Evolutionary conservation across 2,888 invertebrate genomes (phyloP).

Genomic region (Diplazon laetatorius): DNA sequence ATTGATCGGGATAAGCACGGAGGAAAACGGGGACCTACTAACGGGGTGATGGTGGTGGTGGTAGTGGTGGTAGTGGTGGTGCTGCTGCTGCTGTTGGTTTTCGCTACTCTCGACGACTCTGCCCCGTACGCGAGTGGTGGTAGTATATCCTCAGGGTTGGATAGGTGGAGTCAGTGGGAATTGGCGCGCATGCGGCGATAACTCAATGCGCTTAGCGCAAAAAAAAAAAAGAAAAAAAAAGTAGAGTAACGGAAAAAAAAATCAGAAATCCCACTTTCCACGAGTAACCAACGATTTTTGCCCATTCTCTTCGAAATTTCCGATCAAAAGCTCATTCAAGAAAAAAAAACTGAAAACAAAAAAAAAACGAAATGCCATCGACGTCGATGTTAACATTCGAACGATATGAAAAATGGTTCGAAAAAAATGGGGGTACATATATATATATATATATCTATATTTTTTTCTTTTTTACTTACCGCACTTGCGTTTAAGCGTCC

Average conservation of each 20-base stretch:
- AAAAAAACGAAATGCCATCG: too few relatives aligned
- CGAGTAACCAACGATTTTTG: conserved; percentile 8
- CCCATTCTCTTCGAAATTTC: neutral
- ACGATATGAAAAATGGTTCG: too few relatives aligned
- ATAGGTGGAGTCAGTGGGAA: conserved; percentile 59
- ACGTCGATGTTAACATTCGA: too few relatives aligned
- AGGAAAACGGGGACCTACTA: conserved; percentile 69
- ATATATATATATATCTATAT: too few relatives aligned
- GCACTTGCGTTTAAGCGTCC: too few relatives aligned
- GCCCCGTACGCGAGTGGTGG: conserved; percentile 48
- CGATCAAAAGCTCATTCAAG: neutral
- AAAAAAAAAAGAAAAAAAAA: neutral
- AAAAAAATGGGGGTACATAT: too few relatives aligned
- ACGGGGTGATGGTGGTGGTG: conserved; percentile 55
- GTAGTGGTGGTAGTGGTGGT: conserved; percentile 44
- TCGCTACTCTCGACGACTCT: conserved; percentile 28
- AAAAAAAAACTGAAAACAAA: conserved; percentile 8
- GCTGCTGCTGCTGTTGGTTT: conserved; percentile 13
- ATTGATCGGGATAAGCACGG: conserved; percentile 71
- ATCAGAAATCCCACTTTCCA: neutral
- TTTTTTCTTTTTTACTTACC: too few relatives aligned
- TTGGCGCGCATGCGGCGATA: conserved; percentile 66
- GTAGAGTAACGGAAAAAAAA: too few relatives aligned
- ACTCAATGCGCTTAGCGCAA: conserved; percentile 53
- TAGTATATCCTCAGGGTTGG: conserved; percentile 46